Base-by-base conservation (phyloP, 2,888 invertebrate species). In the Campoplex capitator region DNA sequence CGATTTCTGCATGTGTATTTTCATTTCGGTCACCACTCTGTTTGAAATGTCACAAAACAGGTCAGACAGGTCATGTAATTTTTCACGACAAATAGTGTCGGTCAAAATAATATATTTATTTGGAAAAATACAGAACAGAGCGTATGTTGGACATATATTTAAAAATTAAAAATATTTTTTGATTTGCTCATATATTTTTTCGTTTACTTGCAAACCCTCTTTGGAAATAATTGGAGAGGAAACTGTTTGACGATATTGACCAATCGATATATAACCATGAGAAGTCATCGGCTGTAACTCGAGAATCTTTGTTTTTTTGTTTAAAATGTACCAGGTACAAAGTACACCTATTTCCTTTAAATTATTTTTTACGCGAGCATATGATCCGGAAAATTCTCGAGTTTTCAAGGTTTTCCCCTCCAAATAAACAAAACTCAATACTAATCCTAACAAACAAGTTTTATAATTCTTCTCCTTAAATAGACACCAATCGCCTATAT, bases 361-460 rank as follows among this genome's bases (percentile, higher is more conserved):
- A 74, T 74, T 56, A 38, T 74, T 74, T 56, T 74, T 74, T 38
- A 74, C 38, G 56, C 56, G 56, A 74, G 74, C 74, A 56, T 74
- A 74, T 56, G 56, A 74, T 18, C 38, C 38, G n/a, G 56, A 74
- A 74, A 74, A 74, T 74, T 74, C 74, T 56, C 56, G 74, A 54
- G 54, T 32, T 74, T 54, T 74, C 56, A 74, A 74, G 18, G 74
- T 74, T 56, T 74, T 74, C 23, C 38, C 56, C 38, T 56, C 35
- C 56, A 56, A 74, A 56, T 74, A 74, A 74, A 74, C 38, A 74
- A 56, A 74, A 74, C 56, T 54, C 38, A 74, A 74, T 32, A 56
- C 56, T 56, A 74, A 74, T 16, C 38, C 74, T 74, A 74, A 38
- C 23, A 74, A 74, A 74, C 54, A 74, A 54, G 74, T 56, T 38